phyloP scores from a whole-genome alignment of 2,113 vertebrate genomes.

The Narcine bancroftii region DNA sequence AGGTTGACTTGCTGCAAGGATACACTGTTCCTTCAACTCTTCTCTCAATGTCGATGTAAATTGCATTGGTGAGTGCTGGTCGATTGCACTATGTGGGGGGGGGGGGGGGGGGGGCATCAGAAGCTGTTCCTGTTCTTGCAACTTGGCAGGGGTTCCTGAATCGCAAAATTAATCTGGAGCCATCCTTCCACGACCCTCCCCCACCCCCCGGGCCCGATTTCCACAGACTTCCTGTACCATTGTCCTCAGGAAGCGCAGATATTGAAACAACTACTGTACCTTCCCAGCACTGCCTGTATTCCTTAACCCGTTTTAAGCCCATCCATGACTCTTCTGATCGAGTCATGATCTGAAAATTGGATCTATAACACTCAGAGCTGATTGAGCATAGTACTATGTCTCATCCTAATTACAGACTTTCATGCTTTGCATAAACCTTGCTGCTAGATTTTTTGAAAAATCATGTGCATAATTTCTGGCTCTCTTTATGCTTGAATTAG shows the following conservation, averaged over 20 bases:
- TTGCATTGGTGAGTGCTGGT: too few species aligned
- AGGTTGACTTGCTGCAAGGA: too few species aligned
- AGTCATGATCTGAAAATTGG: not conserved
- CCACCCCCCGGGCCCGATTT: too few species aligned
- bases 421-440: not conserved
- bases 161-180: too few species aligned
- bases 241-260: not conserved
- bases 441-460: not conserved
- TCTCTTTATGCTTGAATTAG: not conserved
- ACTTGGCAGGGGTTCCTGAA: too few species aligned
- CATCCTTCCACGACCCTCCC: too few species aligned
- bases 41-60: too few species aligned
- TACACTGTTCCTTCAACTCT: too few species aligned
- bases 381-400: not conserved
- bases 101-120: too few species aligned
- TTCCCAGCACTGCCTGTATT: not conserved
- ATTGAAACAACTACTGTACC: not conserved
- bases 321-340: not conserved
- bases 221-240: not conserved
- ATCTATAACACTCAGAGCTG: not conserved
- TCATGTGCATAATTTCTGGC: constrained; percentile 7
- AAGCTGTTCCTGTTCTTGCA: too few species aligned
- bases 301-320: not conserved
- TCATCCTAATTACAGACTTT: not conserved
- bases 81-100: too few species aligned